Base-by-base conservation (phyloP, 2,797 vertebrate species). In the Diglossa cyanea region DNA sequence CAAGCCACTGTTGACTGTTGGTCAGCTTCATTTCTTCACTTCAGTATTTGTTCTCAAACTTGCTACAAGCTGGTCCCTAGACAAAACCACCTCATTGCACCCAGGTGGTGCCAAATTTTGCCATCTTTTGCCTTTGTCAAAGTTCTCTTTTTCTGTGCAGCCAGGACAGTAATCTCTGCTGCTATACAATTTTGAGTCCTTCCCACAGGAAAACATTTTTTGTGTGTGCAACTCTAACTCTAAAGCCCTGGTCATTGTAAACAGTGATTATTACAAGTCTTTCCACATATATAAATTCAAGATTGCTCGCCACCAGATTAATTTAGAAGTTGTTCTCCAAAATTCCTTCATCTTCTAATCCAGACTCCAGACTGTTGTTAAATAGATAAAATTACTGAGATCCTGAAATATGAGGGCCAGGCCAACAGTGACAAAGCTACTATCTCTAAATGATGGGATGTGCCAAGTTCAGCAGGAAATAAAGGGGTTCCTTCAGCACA, bases 401-500 rank as follows among this genome's bases (percentile, higher is more conserved):
- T 28, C n/a, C 2, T 12, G 10, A 81, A 78, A 86, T 28, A 51
- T 1, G 0, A 62, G 17, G 12, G 17, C 37, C 45, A 63, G 15
- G 17, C 31, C 42, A 66, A 47, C 25, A 65, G 39, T 42, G 10
- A 63, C 50, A 55, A 45, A 71, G 26, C 39, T 45, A 63, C 51
- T 47, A 57, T 50, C 28, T 86, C 19, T 5, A 58, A 62, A 58
- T 61, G 37, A 85, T 8, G 11, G 65, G 53, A 71, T 67, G 26
- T n/a, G 48, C 45, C 50, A 60, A 67, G 63, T 89, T 31, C 54
- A 82, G 61, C 76, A 88, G 40, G 47, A 96, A 92, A 82, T 62
- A 65, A 44, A 73, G 84, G 20, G 37, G 40, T 67, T 90, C 86
- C 70, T 88, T 91, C 75, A 58, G 53, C 6, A 20, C 61, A 81